These are phyloP conservation scores for Mormyrus lacerda DNA, from an alignment of 2,113 vertebrate genomes.

Conservation along the genomic window DNA sequence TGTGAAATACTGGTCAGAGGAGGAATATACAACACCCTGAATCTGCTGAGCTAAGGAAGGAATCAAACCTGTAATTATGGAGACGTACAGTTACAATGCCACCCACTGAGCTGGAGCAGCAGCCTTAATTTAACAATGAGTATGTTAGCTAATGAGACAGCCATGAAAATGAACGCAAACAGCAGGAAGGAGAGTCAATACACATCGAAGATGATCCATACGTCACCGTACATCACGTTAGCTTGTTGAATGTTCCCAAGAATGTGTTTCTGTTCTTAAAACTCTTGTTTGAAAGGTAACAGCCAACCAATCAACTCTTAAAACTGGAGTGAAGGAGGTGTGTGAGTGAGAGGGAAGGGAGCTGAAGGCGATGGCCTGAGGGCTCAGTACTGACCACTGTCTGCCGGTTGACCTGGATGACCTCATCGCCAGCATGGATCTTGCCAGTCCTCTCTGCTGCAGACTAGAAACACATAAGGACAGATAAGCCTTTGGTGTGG, in stretches of 20 bases:
- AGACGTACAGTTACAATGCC: not conserved
- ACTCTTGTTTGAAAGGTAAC: not conserved
- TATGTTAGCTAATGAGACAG: not conserved
- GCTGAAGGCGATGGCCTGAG: not conserved
- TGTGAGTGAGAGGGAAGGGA: not conserved
- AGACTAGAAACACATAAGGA: slow-evolving; percentile 61
- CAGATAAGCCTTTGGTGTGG: not conserved
- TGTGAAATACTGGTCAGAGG: not conserved
- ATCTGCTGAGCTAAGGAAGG: not conserved
- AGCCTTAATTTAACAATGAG: not conserved
- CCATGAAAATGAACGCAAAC: not conserved
- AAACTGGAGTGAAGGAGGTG: not conserved
- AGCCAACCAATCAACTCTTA: not conserved
- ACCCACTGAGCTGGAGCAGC: not conserved
- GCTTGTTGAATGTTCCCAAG: not conserved
- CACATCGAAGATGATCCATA: not conserved
- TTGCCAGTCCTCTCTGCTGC: slow-evolving; percentile 86
- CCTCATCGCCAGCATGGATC: slow-evolving; percentile 94
- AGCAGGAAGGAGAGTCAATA: not conserved
- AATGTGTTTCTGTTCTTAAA: not conserved
- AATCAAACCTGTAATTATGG: not conserved
- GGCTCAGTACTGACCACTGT: slow-evolving; percentile 79
- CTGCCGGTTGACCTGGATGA: slow-evolving; percentile 86
- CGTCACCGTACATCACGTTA: not conserved
- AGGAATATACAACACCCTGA: not conserved